Evolutionary conservation across 2,113 vertebrate species (phyloP).

Genomic region (Rhipidura dahli): DNA sequence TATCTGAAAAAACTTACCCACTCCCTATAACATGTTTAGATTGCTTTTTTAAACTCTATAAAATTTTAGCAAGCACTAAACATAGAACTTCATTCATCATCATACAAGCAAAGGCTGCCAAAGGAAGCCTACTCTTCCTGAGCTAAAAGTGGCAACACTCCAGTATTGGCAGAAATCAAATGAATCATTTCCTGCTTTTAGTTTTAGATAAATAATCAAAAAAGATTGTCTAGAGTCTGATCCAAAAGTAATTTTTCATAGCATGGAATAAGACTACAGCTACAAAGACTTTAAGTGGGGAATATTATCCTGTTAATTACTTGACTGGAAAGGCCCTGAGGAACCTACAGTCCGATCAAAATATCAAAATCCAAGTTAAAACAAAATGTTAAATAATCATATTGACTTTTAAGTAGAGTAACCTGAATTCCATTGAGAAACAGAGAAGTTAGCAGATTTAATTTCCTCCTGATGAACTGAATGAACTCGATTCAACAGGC

Average conservation of each 20-base stretch:
- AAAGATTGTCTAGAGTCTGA: slow-evolving; percentile 78
- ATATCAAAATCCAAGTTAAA: slow-evolving; percentile 41
- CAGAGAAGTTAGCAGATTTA: neutral
- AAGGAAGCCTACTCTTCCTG: slow-evolving; percentile 91
- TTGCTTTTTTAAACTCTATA: slow-evolving; percentile 84
- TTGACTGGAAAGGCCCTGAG: neutral
- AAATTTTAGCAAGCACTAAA: slow-evolving; percentile 83
- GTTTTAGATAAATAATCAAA: slow-evolving; percentile 84
- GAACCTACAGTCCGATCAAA: neutral
- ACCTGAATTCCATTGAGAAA: neutral
- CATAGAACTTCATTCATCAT: slow-evolving; percentile 98
- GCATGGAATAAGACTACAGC: slow-evolving; percentile 12
- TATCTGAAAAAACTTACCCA: slow-evolving; percentile 66
- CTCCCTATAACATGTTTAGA: slow-evolving; percentile 71
- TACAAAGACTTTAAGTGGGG: slow-evolving; percentile 26
- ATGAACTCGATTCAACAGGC: neutral
- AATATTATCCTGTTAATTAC: neutral
- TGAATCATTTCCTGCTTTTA: slow-evolving; percentile 90
- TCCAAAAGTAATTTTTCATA: slow-evolving; percentile 77
- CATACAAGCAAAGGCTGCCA: slow-evolving; percentile 75
- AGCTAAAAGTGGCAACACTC: slow-evolving; percentile 84
- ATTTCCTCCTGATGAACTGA: neutral
- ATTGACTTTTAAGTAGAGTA: neutral
- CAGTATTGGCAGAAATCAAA: slow-evolving; percentile 88
- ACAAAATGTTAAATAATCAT: slow-evolving; percentile 2